Conservation (phyloP, 2,113 vertebrate genomes). For the Pelecanus crispus region DNA sequence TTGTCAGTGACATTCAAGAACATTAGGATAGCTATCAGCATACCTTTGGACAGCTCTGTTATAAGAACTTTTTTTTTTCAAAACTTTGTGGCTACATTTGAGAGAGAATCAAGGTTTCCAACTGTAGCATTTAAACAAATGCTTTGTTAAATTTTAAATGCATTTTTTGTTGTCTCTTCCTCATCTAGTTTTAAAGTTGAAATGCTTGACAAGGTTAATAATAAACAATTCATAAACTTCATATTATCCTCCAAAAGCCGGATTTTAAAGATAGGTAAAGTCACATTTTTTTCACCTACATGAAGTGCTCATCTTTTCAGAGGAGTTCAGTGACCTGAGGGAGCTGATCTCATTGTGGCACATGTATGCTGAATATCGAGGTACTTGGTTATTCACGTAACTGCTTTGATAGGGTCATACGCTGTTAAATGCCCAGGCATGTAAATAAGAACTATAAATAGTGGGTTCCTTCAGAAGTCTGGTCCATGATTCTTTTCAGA, state of each 20-base stretch:
- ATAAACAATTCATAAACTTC: neutral
- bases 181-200: neutral
- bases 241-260: neutral
- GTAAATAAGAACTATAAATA: neutral
- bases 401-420: neutral
- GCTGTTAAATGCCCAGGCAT: neutral
- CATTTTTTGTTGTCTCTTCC: neutral
- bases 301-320: neutral
- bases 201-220: neutral
- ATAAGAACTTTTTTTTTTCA: neutral
- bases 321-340: neutral
- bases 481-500: neutral
- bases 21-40: neutral
- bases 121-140: neutral
- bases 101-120: neutral
- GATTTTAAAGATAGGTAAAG: neutral
- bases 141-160: neutral
- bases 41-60: neutral
- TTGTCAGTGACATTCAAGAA: neutral
- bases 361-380: neutral
- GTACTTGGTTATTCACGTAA: neutral
- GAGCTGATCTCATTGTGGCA: neutral
- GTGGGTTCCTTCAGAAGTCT: neutral
- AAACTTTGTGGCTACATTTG: neutral
- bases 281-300: neutral